phyloP scores from a whole-genome alignment of 2,797 vertebrate species.

The Phalanger gymnotis region DNA sequence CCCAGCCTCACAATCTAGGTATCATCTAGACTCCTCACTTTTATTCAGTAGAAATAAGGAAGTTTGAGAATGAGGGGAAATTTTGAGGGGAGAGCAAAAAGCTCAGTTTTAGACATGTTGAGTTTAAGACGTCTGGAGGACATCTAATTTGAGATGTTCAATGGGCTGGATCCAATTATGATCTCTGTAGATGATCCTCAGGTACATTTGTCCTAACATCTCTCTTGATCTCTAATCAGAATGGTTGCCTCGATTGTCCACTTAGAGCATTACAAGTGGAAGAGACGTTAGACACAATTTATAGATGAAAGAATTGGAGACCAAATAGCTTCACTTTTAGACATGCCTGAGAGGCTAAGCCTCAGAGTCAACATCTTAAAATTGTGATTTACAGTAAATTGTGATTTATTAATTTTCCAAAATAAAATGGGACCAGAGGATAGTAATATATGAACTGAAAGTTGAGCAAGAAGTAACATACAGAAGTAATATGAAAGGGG shows the following conservation, averaged over 20 bases:
- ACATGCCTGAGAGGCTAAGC: background rate
- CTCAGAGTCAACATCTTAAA: background rate
- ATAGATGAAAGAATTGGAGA: background rate
- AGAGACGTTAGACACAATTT: background rate
- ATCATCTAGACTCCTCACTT: background rate
- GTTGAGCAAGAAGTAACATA: background rate
- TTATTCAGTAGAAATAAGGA: background rate
- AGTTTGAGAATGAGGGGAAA: background rate
- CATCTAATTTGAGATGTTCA: background rate
- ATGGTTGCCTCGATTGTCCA: background rate
- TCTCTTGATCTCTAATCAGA: background rate
- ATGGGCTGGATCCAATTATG: background rate
- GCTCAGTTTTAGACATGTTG: background rate
- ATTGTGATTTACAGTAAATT: conserved; percentile 65
- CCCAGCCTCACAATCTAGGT: background rate
- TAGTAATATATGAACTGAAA: conserved; percentile 17
- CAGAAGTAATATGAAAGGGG: background rate
- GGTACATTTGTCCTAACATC: background rate
- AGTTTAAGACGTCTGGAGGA: background rate
- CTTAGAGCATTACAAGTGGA: background rate
- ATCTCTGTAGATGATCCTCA: background rate
- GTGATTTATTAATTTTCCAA: conserved; percentile 85
- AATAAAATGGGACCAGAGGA: conserved; percentile 59
- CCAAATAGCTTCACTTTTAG: background rate
- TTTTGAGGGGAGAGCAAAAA: background rate